These are phyloP conservation scores for Drosophila anomalata DNA, from an alignment of 2,888 invertebrate genomes.

Conservation along the genomic window DNA sequence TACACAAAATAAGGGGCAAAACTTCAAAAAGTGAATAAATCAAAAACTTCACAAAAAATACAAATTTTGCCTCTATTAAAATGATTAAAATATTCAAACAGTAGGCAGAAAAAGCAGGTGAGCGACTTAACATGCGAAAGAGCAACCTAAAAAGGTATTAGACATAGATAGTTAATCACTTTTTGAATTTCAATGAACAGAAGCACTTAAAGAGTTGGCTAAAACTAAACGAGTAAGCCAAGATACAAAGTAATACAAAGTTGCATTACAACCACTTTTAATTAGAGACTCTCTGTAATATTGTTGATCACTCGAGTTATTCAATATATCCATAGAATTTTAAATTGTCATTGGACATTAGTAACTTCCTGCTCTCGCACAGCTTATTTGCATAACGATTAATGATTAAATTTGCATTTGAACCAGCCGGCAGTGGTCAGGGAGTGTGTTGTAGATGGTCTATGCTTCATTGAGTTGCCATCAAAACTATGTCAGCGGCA, in stretches of 20 bases:
- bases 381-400: constrained; percentile 42
- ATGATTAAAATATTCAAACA: too few relatives aligned
- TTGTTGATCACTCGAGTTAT: constrained; percentile 47
- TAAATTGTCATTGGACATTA: constrained; percentile 5
- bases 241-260: neutral
- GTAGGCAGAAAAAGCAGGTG: neutral
- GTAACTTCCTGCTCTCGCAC: constrained; percentile 47
- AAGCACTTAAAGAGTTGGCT: too few relatives aligned
- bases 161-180: neutral
- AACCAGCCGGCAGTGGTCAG: constrained; percentile 12
- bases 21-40: neutral
- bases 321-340: constrained; percentile 34
- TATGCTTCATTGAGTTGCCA: constrained; percentile 47
- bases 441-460: constrained; percentile 12
- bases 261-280: neutral
- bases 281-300: constrained; percentile 32
- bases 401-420: constrained; percentile 23
- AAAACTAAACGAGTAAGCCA: neutral
- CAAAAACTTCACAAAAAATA: too few relatives aligned
- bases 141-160: neutral
- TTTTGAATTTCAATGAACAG: neutral
- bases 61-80: too few relatives aligned
- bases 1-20: too few relatives aligned
- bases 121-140: neutral
- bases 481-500: constrained; percentile 63